Conservation (phyloP, 2,888 invertebrate species). For the Latrodectus elegans region DNA sequence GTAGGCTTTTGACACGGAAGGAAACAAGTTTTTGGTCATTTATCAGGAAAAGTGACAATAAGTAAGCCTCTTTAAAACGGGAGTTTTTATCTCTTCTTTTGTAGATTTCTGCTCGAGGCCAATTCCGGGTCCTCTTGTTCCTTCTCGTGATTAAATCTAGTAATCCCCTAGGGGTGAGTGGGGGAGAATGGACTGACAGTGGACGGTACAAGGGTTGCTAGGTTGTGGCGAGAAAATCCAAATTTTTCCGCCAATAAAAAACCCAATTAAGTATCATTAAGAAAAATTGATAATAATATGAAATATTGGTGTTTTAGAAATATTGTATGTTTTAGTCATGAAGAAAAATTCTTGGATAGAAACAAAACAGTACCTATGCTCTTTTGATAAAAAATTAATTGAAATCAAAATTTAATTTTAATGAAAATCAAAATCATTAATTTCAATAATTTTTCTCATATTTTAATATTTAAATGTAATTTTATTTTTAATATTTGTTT, state of each 20-base stretch:
- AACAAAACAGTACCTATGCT: too few species aligned
- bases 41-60: conserved; percentile 67
- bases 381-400: too few species aligned
- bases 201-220: conserved; percentile 46
- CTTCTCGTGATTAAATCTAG: conserved; percentile 65
- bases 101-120: conserved; percentile 57
- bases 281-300: too few species aligned
- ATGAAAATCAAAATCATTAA: too few species aligned
- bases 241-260: background rate
- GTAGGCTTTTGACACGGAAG: conserved; percentile 39
- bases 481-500: too few species aligned
- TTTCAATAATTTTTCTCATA: too few species aligned
- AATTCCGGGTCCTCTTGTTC: conserved; percentile 40
- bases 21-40: conserved; percentile 67
- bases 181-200: conserved; percentile 38
- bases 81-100: conserved; percentile 59
- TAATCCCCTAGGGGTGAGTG: conserved; percentile 57
- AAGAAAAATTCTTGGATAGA: too few species aligned
- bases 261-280: too few species aligned
- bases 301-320: too few species aligned
- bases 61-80: conserved; percentile 67
- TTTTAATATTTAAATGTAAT: too few species aligned
- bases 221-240: conserved; percentile 15
- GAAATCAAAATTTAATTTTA: too few species aligned
- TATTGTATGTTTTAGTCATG: too few species aligned